These are phyloP conservation scores for Nothoprocta pentlandii DNA, from an alignment of 2,113 vertebrate species.

Conservation along the genomic window DNA sequence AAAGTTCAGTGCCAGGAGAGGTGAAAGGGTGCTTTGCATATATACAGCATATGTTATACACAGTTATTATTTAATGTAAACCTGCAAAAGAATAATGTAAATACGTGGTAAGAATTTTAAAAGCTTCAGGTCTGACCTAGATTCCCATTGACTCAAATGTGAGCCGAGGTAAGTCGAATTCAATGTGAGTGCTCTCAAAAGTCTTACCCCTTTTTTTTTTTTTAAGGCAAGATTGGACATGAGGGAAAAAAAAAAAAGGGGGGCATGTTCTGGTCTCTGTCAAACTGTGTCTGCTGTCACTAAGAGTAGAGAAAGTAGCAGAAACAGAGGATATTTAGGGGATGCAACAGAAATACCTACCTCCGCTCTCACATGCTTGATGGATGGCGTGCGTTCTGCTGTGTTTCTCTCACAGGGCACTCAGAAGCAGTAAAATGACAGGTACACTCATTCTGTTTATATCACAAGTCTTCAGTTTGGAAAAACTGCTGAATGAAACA, in stretches of 20 bases:
- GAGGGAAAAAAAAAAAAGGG: neutral
- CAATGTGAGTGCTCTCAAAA: conserved; percentile 11
- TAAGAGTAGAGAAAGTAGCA: conserved; percentile 6
- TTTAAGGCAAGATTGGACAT: neutral
- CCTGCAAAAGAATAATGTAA: conserved; percentile 40
- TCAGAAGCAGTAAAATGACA: conserved; percentile 26
- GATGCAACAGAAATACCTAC: conserved; percentile 22
- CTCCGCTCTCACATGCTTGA: conserved; percentile 31
- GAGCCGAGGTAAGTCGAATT: neutral
- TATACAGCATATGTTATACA: neutral
- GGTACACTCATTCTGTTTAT: conserved; percentile 14
- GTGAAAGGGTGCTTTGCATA: neutral
- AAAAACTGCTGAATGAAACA: conserved; percentile 37
- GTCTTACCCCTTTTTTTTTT: neutral
- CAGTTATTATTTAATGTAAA: conserved; percentile 10
- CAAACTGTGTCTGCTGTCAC: conserved; percentile 13
- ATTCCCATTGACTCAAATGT: neutral
- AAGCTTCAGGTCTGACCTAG: neutral
- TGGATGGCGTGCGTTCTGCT: neutral
- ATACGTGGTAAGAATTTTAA: conserved; percentile 36
- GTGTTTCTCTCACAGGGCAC: neutral
- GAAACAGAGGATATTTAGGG: neutral
- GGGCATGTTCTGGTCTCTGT: conserved; percentile 37
- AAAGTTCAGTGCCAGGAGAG: neutral
- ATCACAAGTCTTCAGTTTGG: neutral